Evolutionary conservation across 2,888 invertebrate genomes (phyloP).

Genomic region (Chydorus sphaericus): DNA sequence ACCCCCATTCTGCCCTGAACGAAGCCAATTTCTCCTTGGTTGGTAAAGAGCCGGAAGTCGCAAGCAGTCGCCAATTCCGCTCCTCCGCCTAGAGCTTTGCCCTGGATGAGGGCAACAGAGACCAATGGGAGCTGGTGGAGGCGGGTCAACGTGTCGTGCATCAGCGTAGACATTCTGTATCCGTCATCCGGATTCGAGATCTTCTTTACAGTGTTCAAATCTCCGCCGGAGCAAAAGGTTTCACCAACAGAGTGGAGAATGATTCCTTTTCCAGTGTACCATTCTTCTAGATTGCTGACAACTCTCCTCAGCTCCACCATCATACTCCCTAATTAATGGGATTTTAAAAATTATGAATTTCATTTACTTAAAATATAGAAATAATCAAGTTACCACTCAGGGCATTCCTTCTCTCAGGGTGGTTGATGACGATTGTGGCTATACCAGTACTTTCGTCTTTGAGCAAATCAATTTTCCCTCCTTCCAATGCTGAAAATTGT

Average conservation of each 20-base stretch:
- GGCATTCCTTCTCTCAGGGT: constrained; percentile 33
- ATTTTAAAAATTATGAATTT: not conserved
- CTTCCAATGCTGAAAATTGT: constrained; percentile 19
- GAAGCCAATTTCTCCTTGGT: constrained; percentile 30
- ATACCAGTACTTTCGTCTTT: constrained; percentile 31
- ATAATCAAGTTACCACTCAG: constrained; percentile 29
- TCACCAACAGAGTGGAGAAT: constrained; percentile 31
- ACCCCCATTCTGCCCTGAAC: constrained; percentile 36
- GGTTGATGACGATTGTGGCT: constrained; percentile 31
- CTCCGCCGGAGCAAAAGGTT: constrained; percentile 40
- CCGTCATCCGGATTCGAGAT: constrained; percentile 28
- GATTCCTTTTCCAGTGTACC: constrained; percentile 32
- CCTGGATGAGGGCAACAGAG: constrained; percentile 34
- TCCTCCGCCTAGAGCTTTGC: constrained; percentile 38
- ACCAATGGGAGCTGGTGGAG: constrained; percentile 33
- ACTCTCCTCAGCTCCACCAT: constrained; percentile 35
- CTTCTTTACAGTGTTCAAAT: constrained; percentile 30
- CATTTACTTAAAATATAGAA: not conserved
- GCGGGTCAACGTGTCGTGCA: constrained; percentile 31
- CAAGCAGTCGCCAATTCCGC: constrained; percentile 36
- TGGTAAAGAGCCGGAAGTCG: constrained; percentile 34
- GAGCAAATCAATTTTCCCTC: constrained; percentile 25
- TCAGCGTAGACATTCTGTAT: constrained; percentile 30
- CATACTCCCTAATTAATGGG: constrained; percentile 32
- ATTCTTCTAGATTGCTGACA: constrained; percentile 31